These are phyloP conservation scores for Muntiacus muntjak DNA, from an alignment of 2,113 vertebrate genomes.

Conservation along the genomic window DNA sequence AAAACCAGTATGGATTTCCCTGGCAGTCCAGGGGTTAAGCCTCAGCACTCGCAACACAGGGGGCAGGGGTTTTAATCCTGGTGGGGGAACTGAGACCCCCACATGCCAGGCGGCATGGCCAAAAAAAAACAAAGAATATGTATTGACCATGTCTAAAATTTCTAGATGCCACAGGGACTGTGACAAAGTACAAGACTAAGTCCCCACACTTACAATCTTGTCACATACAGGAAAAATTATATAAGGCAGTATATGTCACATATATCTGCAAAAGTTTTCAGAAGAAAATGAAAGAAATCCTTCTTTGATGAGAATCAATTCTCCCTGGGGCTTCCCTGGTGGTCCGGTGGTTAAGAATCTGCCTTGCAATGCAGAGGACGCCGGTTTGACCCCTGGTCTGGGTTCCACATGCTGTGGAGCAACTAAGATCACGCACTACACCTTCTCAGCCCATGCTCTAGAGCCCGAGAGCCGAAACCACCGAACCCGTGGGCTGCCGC, in stretches of 20 bases:
- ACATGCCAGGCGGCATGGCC: neutral
- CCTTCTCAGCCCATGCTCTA: neutral
- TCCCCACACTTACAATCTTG: neutral
- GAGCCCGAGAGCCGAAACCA: neutral
- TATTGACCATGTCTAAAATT: neutral
- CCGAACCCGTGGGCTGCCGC: rapidly evolving
- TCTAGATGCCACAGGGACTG: neutral
- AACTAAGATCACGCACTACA: neutral
- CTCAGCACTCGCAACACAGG: neutral
- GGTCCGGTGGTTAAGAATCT: neutral
- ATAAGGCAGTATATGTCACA: neutral
- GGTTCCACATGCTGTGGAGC: neutral
- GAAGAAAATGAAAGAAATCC: neutral
- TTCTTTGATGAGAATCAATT: neutral
- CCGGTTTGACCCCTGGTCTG: neutral
- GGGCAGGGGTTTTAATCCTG: neutral
- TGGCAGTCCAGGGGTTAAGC: neutral
- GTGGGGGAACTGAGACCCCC: neutral
- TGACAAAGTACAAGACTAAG: neutral
- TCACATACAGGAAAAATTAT: neutral
- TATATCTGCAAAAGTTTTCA: neutral
- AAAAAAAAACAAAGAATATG: neutral
- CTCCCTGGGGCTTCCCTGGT: neutral
- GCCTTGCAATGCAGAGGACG: neutral
- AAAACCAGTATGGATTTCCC: neutral